Percentiles rank a stretch among this genome's conserved stretches.
These are phyloP conservation scores for Bujurquina vittata DNA, from an alignment of 2,113 vertebrate genomes.

Conservation along the genomic window DNA sequence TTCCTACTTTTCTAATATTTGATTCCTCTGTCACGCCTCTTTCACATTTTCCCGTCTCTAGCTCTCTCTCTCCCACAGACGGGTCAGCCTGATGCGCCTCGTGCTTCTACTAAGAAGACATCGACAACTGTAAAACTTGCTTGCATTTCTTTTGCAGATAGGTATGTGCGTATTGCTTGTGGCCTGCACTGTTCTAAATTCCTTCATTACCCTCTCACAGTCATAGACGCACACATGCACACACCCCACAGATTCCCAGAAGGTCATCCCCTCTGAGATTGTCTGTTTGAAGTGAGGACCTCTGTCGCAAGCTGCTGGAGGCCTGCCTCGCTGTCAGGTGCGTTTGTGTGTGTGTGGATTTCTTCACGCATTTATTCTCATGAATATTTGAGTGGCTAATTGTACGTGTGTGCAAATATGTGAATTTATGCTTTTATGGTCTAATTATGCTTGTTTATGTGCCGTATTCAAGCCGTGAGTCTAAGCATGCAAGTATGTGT, in stretches of 20 bases:
- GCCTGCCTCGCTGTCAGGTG: conserved; percentile 48
- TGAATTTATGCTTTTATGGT: neutral
- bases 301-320: conserved; percentile 59
- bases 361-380: neutral
- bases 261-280: conserved; percentile 70
- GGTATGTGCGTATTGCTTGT: neutral
- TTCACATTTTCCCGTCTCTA: neutral
- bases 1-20: neutral
- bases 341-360: conserved; percentile 14
- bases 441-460: neutral
- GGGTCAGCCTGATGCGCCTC: conserved; percentile 50
- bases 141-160: conserved; percentile 44
- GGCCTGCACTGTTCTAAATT: neutral
- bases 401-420: neutral
- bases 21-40: neutral
- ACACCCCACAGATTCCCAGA: conserved; percentile 67
- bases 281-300: conserved; percentile 68
- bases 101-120: conserved; percentile 64
- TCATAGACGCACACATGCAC: conserved; percentile 23
- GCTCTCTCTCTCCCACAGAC: conserved; percentile 49
- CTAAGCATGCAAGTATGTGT: neutral
- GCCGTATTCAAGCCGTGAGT: neutral
- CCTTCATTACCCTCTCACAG: neutral
- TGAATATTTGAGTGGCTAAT: neutral
- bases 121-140: conserved; percentile 49